Base-by-base conservation (phyloP, 2,797 vertebrate species). In the Phrynocephalus forsythii region DNA sequence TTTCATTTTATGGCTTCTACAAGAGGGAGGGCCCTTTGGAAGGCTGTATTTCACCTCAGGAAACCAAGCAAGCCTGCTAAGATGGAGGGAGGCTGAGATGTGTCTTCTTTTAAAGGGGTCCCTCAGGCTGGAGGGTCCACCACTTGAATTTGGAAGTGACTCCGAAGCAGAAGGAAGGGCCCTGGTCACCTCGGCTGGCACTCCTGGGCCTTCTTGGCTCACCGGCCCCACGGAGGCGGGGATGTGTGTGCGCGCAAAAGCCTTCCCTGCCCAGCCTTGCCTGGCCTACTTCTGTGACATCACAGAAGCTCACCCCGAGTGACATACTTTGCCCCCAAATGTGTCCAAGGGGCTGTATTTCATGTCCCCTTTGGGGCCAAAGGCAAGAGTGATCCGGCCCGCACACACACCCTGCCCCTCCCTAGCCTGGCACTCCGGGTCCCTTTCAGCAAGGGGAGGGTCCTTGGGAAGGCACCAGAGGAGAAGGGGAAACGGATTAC, bases 1-100 rank as follows among this genome's bases (percentile, higher is more conserved):
- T 95, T 91, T 91, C 52, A 90, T 93, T 93, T 94, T 93, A 95
- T 91, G 91, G 89, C 5, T 94, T 71, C 91, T 91, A 89, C 93
- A 73, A 92, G 78, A 91, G 94, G 91, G 87, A 94, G 89, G 90
- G 88, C 76, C 85, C 93, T 94, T 92, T 0, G 16, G 93, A 93
- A 93, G 92, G 90, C 2, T 52, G 84, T 93, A 93, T 95, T 94
- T 95, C 94, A 95, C 85, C 86, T 18, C 71, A 24, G 77, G 82
- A 79, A 75, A 85, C 89, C 91, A 87, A 90, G 86, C 1, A 50
- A 87, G 13, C 52, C 13, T 56, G 87, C 1, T 5, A 2, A 66
- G 75, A 7, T 82, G 52, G 68, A 75, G 89, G 63, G 86, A 26
- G 60, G 63, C 60, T 10, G 16, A 67, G 5, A 16, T 6, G 33